Percentiles rank a stretch among this genome's conserved stretches.
phyloP scores from a whole-genome alignment of 2,797 vertebrate species.

The Onychomys arenicola region DNA sequence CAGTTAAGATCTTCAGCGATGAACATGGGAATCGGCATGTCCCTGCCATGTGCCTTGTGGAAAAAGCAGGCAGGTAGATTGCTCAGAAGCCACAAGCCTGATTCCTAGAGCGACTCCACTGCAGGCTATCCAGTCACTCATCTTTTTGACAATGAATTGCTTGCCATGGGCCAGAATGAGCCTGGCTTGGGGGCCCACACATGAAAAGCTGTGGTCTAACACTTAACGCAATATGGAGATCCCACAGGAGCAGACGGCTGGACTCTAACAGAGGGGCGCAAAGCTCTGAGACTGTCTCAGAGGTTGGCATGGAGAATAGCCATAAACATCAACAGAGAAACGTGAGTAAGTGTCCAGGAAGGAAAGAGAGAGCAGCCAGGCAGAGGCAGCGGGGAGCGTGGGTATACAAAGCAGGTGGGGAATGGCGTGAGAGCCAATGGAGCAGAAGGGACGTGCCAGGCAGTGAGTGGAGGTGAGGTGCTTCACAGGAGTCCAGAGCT shows the following conservation, averaged over 20 bases:
- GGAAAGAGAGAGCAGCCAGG: background rate
- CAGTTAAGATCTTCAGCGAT: background rate
- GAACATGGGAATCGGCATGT: background rate
- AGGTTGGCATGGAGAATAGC: background rate
- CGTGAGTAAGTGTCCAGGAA: background rate
- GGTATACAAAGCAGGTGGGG: background rate
- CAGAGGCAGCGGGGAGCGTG: background rate
- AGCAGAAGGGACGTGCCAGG: background rate
- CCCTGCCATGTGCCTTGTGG: background rate
- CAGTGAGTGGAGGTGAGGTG: fast-evolving
- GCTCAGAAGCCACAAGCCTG: background rate
- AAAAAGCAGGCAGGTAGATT: background rate
- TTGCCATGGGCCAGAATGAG: background rate
- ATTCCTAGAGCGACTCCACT: background rate
- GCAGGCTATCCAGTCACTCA: background rate
- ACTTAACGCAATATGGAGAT: background rate
- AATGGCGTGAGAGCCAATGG: too few species aligned
- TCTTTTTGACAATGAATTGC: background rate
- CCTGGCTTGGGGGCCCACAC: background rate
- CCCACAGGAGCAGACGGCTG: background rate
- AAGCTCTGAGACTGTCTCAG: background rate
- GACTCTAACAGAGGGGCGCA: background rate
- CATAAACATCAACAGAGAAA: background rate
- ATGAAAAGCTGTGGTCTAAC: background rate
- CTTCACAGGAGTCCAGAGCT: background rate